Evolutionary conservation across 2,888 invertebrate species (phyloP), one percentile per base, ranked within the genome.

Genomic region (Sceliomorpha sp.): DNA sequence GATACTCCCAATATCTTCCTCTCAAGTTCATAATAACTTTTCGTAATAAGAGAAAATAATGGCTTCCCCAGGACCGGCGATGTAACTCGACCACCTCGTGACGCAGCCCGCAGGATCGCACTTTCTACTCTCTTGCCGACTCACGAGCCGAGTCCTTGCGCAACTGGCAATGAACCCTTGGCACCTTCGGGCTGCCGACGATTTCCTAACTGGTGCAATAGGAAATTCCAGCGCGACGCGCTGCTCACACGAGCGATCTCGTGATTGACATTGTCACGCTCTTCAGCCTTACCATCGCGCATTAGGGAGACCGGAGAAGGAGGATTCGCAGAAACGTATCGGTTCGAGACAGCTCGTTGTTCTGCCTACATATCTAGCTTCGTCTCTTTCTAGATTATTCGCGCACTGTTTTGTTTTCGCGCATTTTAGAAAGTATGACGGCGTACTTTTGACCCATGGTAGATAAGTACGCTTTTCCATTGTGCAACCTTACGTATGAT

Each of bases 91-190:
- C 67, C 75, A 60, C 66, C 39, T 50, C 29, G 39, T 31, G 48
- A 40, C 42, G 50, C 66, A 42, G 58, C 36, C 64, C 39, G 66
- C 70, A 45, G 73, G 69, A 73, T 70, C 63, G 77, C 74, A 79
- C 86, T 86, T 85, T 86, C 84, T 82, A 83, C 74, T 76, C 66
- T 58, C 72, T n/a, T n/a, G 51, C 50, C 59, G 51, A 74, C 75
- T 76, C 58, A 62, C 64, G 47, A 66, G n/a, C n/a, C 67, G 50
- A 36, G n/a, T n/a, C n/a, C 81, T 87, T 85, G 81, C 79, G 80
- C 84, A 86, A 86, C 82, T 85, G 86, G 76, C 84, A 86, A 86
- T 87, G 86, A 87, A 86, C 83, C 79, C 80, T 77, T 73, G 34
- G 40, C 42, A 48, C 36, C 29, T 51, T 53, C 47, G 31, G 36